Base-by-base conservation (phyloP, 2,888 invertebrate species). In the Syrphus vitripennis region DNA sequence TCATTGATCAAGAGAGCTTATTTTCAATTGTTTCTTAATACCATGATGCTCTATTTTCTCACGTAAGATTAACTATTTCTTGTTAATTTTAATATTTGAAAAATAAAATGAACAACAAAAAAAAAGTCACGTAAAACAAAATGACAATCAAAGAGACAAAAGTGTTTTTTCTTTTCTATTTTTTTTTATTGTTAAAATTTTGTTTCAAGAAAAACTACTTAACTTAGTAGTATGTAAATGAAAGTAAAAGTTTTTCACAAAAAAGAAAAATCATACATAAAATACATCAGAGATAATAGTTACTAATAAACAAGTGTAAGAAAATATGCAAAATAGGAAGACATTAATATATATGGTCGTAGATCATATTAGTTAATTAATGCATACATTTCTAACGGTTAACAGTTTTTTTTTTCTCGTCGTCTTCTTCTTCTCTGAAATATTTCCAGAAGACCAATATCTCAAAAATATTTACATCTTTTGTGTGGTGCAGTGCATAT, bases 241-340 rank as follows among this genome's bases (percentile, higher is more conserved):
- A 65, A 65, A 65, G 65, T 65, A 65, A 65, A 65, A 65, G 65
- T 65, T 65, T 65, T 65, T 19, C 63, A 65, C 45, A n/a, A 19
- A 19, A 16, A 45, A 65, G 45, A 65, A 26, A 63, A 42, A 63
- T 63, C 26, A 63, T 16, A 63, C 42, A 45, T 9, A 45, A 42
- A 29, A 24, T n/a, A n/a, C n/a, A n/a, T n/a, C n/a, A n/a, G n/a
- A n/a, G n/a, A n/a, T n/a, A n/a, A 42, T 6, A 42, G 1, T 16
- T 6, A n/a, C 12, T 9, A 9, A n/a, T 40, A 37, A 10, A 40
- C n/a, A 40, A 61, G 16, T 42, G 42, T 42, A 45, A n/a, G n/a
- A n/a, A 65, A 45, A 65, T 65, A 65, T 65, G 65, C 65, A 65
- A 65, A 40, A 45, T 45, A 65, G 65, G 65, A 65, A 65, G 65